Percentiles rank a stretch among this genome's conserved stretches.
Conservation (phyloP, 2,888 invertebrate species). For the Ornithoptera priamus region DNA sequence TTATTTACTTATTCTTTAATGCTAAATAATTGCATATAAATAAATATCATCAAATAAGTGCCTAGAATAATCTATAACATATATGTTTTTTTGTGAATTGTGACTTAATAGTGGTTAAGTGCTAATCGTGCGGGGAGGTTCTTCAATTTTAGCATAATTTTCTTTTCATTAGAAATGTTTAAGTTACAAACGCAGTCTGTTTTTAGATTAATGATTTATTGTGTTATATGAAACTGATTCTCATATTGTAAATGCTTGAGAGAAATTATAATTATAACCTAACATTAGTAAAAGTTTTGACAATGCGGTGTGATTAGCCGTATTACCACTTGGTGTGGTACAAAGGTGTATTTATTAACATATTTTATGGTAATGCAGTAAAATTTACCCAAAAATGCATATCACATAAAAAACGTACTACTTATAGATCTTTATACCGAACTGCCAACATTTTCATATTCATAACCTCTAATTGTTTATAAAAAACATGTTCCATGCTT, state of each 20-base stretch:
- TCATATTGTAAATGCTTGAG: background rate
- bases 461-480: background rate
- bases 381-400: background rate
- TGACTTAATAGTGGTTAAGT: constrained; percentile 29
- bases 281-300: background rate
- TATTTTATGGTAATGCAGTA: background rate
- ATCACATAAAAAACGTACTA: background rate
- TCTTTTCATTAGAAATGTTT: background rate
- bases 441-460: background rate
- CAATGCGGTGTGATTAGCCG: background rate
- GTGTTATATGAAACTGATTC: background rate
- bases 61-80: constrained; percentile 33
- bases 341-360: background rate
- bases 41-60: constrained; percentile 10
- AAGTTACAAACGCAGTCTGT: background rate
- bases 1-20: constrained; percentile 45
- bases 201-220: background rate
- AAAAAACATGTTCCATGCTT: background rate
- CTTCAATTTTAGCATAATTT: background rate
- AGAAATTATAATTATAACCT: constrained; percentile 13
- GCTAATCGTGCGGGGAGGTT: constrained; percentile 18
- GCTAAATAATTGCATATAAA: constrained; percentile 4
- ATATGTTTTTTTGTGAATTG: constrained; percentile 54
- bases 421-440: background rate
- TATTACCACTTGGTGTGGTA: background rate